Conservation (phyloP, 1,140 invertebrate species). For the Linepithema humile region DNA sequence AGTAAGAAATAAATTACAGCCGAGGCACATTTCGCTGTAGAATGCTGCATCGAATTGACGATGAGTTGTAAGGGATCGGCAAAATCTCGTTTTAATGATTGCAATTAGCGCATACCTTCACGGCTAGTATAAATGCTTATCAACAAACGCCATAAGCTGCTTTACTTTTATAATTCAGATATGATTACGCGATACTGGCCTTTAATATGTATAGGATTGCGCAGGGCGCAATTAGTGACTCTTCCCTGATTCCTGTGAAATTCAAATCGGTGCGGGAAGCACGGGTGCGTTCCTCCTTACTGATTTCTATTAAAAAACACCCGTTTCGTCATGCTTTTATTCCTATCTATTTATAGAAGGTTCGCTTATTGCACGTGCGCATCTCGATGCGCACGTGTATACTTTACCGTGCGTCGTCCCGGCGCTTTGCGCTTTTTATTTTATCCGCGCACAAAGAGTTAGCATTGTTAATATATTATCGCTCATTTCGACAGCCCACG, state of each 20-base stretch:
- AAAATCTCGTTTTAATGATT: no score
- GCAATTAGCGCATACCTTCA: conserved; percentile 10
- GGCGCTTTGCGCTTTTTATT: background rate
- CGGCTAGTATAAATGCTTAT: background rate
- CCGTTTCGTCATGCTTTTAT: no score
- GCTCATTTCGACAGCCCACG: background rate
- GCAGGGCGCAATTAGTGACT: background rate
- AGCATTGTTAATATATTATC: background rate
- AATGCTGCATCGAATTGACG: no score
- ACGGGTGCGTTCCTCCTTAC: background rate
- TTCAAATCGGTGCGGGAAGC: background rate
- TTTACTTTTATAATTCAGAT: background rate
- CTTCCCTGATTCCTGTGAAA: background rate
- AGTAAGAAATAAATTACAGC: no score
- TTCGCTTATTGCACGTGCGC: background rate
- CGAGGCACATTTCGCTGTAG: no score
- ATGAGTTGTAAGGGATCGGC: no score
- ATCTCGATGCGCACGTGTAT: background rate
- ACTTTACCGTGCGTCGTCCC: background rate
- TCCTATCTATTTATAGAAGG: background rate
- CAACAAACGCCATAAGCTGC: background rate
- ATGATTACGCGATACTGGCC: background rate
- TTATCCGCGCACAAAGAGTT: background rate
- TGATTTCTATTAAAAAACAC: background rate
- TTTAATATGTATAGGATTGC: background rate